A percentile compares a stretch with the other conserved stretches of the same genome.
phyloP scores from a whole-genome alignment of 2,888 invertebrate genomes.

The Helicoverpa assulta region DNA sequence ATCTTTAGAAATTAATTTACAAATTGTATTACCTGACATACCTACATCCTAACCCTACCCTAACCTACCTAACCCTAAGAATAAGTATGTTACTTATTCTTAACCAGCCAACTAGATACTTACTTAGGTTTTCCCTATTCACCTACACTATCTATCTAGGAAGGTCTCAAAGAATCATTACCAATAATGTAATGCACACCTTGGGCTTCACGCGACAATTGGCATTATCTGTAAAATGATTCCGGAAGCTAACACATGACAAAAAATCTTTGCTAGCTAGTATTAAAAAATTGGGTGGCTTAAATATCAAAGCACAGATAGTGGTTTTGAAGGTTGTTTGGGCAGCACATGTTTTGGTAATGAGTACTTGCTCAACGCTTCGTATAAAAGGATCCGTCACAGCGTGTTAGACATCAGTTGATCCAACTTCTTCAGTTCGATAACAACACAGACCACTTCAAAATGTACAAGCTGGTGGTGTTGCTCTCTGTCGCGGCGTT shows the following conservation, averaged over 20 bases:
- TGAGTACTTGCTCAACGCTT: conserved; percentile 55
- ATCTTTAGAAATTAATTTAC: no score
- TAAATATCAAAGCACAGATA: conserved; percentile 68
- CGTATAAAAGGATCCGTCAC: conserved; percentile 81
- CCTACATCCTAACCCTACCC: no score
- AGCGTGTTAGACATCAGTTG: conserved; percentile 79
- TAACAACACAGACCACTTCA: conserved; percentile 82
- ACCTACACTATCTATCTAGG: conserved; percentile 18
- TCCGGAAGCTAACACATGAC: conserved; percentile 62
- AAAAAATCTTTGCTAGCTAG: conserved; percentile 64
- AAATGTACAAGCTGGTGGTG: conserved; percentile 90
- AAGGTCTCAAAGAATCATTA: conserved; percentile 5
- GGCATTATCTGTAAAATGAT: conserved; percentile 44
- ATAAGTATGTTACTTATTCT: no score
- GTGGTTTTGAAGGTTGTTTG: conserved; percentile 79
- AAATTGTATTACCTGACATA: no score
- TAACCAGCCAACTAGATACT: background rate
- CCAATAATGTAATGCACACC: conserved; percentile 26
- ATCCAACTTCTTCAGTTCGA: conserved; percentile 76
- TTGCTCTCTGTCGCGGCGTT: conserved; percentile 91
- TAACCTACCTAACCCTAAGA: no score
- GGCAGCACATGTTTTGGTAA: conserved; percentile 78
- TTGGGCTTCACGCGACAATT: conserved; percentile 31
- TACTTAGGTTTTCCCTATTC: background rate
- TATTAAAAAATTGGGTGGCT: conserved; percentile 52